A percentile compares a stretch with the other conserved stretches of the same genome.
Evolutionary conservation across 64 coral and sea anemone species (phyloP).

Genomic region (Platygyra sinensis): DNA sequence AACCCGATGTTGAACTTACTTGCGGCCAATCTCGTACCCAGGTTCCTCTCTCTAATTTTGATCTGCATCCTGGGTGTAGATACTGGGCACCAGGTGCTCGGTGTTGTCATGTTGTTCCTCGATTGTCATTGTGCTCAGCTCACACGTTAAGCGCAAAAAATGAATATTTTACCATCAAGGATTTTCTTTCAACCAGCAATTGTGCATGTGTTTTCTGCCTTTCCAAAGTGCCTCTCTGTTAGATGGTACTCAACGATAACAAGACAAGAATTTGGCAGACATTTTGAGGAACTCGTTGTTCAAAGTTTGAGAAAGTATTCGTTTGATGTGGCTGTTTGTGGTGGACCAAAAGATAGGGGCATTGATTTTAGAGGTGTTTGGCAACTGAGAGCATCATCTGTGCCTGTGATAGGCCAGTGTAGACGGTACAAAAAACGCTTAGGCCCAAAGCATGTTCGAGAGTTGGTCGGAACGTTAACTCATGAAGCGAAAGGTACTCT

Average conservation of each 20-base stretch:
- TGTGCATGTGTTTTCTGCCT: neutral
- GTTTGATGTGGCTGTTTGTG: conserved; percentile 59
- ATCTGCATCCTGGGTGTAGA: too few species aligned
- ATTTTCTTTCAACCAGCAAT: neutral
- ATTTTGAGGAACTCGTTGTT: conserved; percentile 71
- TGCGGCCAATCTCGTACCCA: too few species aligned
- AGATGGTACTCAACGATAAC: neutral
- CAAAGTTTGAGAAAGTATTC: conserved; percentile 49
- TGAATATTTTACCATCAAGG: neutral
- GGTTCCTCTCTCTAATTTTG: too few species aligned
- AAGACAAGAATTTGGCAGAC: conserved; percentile 39
- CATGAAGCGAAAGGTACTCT: conserved; percentile 61
- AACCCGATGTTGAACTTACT: too few species aligned
- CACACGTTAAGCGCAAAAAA: neutral
- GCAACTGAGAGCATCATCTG: conserved; percentile 31
- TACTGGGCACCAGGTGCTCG: too few species aligned
- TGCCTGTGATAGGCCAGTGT: conserved; percentile 75
- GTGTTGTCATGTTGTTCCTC: too few species aligned
- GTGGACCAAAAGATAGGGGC: conserved; percentile 73
- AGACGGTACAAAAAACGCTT: conserved; percentile 70
- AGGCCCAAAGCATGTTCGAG: conserved; percentile 67
- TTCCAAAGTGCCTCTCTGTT: neutral
- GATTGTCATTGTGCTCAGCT: too few species aligned
- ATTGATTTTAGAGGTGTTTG: conserved; percentile 77
- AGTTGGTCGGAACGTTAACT: conserved; percentile 73